Percentiles rank a stretch among this genome's conserved stretches.
These are phyloP conservation scores for Pelodiscus sinensis DNA, from an alignment of 2,113 vertebrate species.

Conservation along the genomic window DNA sequence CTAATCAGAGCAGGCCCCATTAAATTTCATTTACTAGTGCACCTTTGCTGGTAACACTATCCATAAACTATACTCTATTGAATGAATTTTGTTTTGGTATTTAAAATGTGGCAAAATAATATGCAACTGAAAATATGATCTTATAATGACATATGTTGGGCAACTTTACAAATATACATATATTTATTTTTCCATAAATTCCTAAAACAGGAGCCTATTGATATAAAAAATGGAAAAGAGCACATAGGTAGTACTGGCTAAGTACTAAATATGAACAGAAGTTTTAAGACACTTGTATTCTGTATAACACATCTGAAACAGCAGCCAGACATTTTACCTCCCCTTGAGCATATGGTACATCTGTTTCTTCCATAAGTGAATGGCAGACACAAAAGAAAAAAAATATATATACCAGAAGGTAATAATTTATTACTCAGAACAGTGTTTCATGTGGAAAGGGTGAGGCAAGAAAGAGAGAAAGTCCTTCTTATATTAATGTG, in stretches of 20 bases:
- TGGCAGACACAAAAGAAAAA: neutral
- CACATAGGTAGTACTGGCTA: neutral
- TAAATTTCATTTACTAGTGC: too few species aligned
- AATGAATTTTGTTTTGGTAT: neutral
- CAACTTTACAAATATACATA: neutral
- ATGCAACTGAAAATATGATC: neutral
- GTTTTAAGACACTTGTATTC: neutral
- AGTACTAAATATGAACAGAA: neutral
- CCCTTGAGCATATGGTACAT: neutral
- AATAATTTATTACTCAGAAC: neutral
- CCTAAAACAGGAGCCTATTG: neutral
- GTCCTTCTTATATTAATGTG: neutral
- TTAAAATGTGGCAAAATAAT: neutral
- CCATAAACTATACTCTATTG: neutral
- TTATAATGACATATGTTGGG: neutral
- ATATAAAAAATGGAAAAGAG: neutral
- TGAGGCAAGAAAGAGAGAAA: neutral
- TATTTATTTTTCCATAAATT: neutral
- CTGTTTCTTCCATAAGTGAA: neutral
- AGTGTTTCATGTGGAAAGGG: neutral
- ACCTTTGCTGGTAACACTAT: too few species aligned
- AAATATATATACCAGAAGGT: neutral
- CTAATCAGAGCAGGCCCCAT: too few species aligned
- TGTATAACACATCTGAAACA: neutral
- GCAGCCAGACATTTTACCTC: neutral